Evolutionary conservation across 2,113 vertebrate species (phyloP).

Genomic region (Pipa parva): DNA sequence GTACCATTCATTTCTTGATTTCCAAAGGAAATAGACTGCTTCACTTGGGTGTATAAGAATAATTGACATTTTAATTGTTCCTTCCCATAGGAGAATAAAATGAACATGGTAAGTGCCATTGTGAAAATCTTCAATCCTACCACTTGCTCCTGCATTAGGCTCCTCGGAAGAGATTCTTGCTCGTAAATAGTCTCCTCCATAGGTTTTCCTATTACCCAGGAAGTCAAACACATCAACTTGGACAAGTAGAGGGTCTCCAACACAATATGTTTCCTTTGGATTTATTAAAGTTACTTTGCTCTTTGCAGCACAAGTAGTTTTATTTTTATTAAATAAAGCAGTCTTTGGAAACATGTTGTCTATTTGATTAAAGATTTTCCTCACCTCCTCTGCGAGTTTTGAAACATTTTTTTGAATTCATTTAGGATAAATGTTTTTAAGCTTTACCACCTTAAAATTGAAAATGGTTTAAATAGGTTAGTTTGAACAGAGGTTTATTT

Average conservation of each 20-base stretch:
- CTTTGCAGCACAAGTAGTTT: background rate
- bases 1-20: background rate
- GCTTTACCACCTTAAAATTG: too few relatives aligned
- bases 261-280: background rate
- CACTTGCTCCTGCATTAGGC: background rate
- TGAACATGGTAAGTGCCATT: conserved; percentile 16
- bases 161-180: conserved; percentile 9
- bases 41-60: background rate
- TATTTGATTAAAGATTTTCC: conserved; percentile 5
- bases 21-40: background rate
- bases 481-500: too few relatives aligned
- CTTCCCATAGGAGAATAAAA: conserved; percentile 3
- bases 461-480: too few relatives aligned
- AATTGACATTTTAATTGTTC: background rate
- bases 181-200: background rate
- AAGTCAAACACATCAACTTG: background rate
- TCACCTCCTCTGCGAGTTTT: background rate
- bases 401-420: too few relatives aligned
- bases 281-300: background rate
- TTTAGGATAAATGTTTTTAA: too few relatives aligned
- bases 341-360: conserved; percentile 3
- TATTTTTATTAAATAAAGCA: background rate
- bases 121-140: background rate
- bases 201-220: background rate
- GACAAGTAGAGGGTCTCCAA: background rate